Conservation (phyloP, 2,888 invertebrate species). For the Empis livida region DNA sequence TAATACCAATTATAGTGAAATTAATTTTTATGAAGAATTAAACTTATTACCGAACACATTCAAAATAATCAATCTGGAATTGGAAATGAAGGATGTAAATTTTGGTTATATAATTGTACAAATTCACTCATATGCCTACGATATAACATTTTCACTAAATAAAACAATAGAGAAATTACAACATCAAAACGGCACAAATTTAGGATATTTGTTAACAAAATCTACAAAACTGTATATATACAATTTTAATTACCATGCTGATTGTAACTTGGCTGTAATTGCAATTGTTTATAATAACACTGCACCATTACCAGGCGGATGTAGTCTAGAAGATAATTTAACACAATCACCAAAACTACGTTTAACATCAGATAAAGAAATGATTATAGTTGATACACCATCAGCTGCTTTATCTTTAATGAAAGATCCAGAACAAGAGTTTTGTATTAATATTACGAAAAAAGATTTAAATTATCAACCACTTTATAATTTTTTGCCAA, state of each 20-base stretch:
- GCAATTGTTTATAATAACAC: background rate
- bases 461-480: slow-evolving; percentile 3
- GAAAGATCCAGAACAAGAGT: background rate
- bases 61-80: background rate
- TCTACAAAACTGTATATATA: background rate
- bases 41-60: background rate
- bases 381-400: slow-evolving; percentile 4
- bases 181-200: slow-evolving; percentile 2
- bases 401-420: background rate
- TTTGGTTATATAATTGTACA: slow-evolving; percentile 4
- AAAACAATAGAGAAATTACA: background rate
- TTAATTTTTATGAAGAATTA: slow-evolving; percentile 1
- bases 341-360: background rate
- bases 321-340: background rate
- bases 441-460: background rate
- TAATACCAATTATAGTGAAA: background rate
- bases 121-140: slow-evolving; percentile 4
- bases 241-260: background rate
- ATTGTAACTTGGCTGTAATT: background rate
- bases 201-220: background rate
- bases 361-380: background rate
- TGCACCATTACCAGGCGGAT: slow-evolving; percentile 7
- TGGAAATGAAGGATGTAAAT: background rate
- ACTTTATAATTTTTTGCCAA: background rate
- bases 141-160: background rate